Base-by-base conservation (phyloP, 2,113 vertebrate genomes). In the Pampusana beccarii region DNA sequence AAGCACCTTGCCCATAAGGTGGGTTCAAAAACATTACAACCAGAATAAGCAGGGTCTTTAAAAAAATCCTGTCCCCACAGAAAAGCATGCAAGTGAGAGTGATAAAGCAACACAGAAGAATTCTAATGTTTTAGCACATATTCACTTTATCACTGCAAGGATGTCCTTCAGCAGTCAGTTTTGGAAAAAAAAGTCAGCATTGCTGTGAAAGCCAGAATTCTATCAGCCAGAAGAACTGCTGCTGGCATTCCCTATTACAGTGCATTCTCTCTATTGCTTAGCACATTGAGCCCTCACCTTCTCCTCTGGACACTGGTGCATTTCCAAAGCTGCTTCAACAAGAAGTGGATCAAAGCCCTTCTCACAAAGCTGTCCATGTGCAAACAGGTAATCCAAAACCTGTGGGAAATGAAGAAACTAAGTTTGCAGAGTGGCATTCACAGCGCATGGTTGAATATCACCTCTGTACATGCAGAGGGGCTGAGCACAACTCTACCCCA, bases 301-400 rank as follows among this genome's bases (percentile, higher is more conserved):
- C 96, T 99, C 99, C 92, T 99, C 99, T 75, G 99, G 99, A 96
- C 98, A 99, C 95, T 99, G 99, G 87, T 99, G 98, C 98, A 99
- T 99, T 97, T 99, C 99, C 97, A 99, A 97, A 97, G 99, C 99
- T 96, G 99, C 99, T 97, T 99, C 99, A 95, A 99, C 99, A 31
- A 99, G 98, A 67, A 98, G 97, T 44, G 99, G 98, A 92, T 99
- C 99, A 54, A 99, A 99, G 72, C 99, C 99, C 80, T 98, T 98
- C 95, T 99, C 99, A 95, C 99, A 99, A 91, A 99, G 98, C 92
- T 99, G 99, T 73, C 98, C 98, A 5, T 99, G 98, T 93, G 98
- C 98, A 97, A 99, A 99, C 90, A 99, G 97, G 97, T 99, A 99
- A 95, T 99, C 99, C 93, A 99, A 97, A 96, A 99, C 98, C 99